These are phyloP conservation scores for Smittia sp. DNA, from an alignment of 2,888 invertebrate genomes.

Conservation along the genomic window DNA sequence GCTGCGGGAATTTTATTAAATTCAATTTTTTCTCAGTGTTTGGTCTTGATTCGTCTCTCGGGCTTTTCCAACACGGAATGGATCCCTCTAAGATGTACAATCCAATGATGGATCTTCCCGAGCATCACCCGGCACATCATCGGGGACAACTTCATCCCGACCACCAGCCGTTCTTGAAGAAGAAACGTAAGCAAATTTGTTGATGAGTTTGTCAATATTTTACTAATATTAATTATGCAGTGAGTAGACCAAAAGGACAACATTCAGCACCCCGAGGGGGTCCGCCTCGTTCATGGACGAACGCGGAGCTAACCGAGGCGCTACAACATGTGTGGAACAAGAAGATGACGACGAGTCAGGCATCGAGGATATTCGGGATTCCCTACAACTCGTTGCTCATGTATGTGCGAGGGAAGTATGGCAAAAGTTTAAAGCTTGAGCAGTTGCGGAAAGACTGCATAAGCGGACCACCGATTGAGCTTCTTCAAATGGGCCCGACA, in stretches of 20 bases:
- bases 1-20: no score
- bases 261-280: conserved; percentile 88
- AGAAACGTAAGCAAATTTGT: conserved; percentile 68
- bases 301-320: conserved; percentile 85
- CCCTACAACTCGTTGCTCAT: conserved; percentile 90
- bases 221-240: conserved; percentile 53
- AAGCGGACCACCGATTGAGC: conserved; percentile 71
- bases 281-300: conserved; percentile 89
- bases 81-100: conserved; percentile 70
- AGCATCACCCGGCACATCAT: conserved; percentile 65
- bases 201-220: conserved; percentile 22
- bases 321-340: conserved; percentile 94
- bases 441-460: conserved; percentile 85
- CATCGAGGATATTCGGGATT: conserved; percentile 84
- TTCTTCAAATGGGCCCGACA: conserved; percentile 59
- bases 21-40: conserved; percentile 60
- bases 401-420: conserved; percentile 90
- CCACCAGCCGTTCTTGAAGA: conserved; percentile 66
- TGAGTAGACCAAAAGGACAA: conserved; percentile 83
- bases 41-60: conserved; percentile 70
- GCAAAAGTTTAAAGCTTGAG: conserved; percentile 86
- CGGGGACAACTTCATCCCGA: conserved; percentile 31
- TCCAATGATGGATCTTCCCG: conserved; percentile 72
- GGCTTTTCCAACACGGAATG: conserved; percentile 72
- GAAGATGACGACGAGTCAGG: conserved; percentile 91